Conservation (phyloP, 2,888 invertebrate species). For the Entomobrya multifasciata region DNA sequence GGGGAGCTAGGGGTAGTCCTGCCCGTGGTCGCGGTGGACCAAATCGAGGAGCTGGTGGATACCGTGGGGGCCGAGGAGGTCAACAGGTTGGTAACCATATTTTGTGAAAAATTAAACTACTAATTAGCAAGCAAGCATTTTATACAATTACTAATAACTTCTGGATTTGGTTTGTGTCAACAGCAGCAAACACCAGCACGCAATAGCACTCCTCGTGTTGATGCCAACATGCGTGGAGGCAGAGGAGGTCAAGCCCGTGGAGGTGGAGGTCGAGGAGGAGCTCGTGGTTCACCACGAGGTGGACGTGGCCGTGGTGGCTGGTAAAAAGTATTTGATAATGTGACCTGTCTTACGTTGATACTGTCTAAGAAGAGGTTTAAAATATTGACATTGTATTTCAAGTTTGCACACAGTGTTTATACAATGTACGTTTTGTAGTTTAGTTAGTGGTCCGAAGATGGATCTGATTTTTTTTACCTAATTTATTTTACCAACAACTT, state of each 20-base stretch:
- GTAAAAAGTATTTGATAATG: conserved; percentile 23
- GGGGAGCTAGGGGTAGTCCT: conserved; percentile 53
- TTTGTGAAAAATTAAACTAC: no score
- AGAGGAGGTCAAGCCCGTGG: conserved; percentile 42
- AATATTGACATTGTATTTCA: conserved; percentile 1
- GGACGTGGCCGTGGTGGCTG: conserved; percentile 62
- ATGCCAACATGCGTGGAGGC: conserved; percentile 66
- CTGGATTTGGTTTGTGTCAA: no score
- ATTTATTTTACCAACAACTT: neutral
- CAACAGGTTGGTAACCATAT: conserved; percentile 35
- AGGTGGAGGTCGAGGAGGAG: conserved; percentile 55
- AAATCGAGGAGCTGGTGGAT: conserved; percentile 40
- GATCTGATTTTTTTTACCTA: neutral
- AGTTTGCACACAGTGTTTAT: neutral
- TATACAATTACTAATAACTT: no score
- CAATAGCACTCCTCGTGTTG: conserved; percentile 53
- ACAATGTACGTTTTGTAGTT: no score
- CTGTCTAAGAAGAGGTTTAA: neutral
- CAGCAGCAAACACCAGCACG: conserved; percentile 58
- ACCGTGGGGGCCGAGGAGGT: conserved; percentile 47
- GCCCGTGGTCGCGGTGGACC: conserved; percentile 59
- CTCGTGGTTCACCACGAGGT: conserved; percentile 59
- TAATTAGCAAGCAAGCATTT: no score
- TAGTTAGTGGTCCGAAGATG: neutral
- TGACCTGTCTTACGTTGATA: conserved; percentile 34